Percentiles rank a stretch among this genome's conserved stretches.
Evolutionary conservation across 2,888 invertebrate genomes (phyloP).

Genomic region (Rhingia campestris): DNA sequence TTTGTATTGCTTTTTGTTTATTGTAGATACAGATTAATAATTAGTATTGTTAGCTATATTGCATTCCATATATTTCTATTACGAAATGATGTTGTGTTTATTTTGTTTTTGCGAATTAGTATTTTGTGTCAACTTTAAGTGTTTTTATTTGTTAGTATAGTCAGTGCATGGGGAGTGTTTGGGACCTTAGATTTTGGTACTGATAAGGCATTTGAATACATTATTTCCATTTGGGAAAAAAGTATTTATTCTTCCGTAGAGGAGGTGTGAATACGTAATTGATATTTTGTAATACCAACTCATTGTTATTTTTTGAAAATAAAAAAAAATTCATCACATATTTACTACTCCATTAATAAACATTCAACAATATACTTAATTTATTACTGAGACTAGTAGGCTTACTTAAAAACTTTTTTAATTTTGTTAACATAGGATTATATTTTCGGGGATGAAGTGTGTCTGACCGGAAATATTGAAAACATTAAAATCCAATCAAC

Average conservation of each 20-base stretch:
- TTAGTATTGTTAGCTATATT: conserved; percentile 35
- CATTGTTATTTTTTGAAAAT: no score
- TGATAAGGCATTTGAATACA: conserved; percentile 46
- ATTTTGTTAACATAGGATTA: no score
- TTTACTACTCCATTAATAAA: neutral
- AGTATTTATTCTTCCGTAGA: conserved; percentile 55
- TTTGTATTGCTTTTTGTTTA: conserved; percentile 16
- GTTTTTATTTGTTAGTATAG: conserved; percentile 1
- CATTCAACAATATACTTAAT: no score
- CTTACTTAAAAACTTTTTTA: no score
- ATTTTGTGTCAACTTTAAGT: conserved; percentile 8
- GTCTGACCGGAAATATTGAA: no score
- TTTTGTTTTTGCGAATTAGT: conserved; percentile 14
- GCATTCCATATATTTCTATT: conserved; percentile 55
- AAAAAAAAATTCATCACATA: neutral
- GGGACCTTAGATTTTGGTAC: conserved; percentile 4
- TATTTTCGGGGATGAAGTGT: no score
- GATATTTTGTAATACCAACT: neutral
- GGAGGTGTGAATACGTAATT: conserved; percentile 7
- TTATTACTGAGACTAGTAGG: no score
- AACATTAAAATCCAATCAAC: no score
- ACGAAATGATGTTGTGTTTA: conserved; percentile 36
- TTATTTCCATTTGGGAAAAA: conserved; percentile 31
- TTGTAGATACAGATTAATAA: conserved; percentile 27
- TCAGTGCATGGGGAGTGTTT: conserved; percentile 1